Base-by-base conservation (phyloP, 2,113 vertebrate species). In the Columbina picui region DNA sequence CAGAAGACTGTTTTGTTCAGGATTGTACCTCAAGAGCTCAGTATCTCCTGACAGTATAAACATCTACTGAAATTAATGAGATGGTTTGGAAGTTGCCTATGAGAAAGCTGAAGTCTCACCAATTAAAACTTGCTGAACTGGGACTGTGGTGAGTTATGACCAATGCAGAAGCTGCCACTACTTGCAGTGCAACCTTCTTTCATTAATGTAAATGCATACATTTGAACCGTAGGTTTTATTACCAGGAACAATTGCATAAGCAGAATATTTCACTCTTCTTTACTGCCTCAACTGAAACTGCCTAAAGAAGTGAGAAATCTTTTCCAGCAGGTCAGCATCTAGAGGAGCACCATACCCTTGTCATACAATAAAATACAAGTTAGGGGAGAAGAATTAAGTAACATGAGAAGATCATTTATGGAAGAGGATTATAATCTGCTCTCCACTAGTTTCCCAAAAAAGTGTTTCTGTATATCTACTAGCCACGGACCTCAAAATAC, bases 111-210 rank as follows among this genome's bases (percentile, higher is more conserved):
- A 84, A 93, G 79, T 61, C 74, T 84, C 70, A 85, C 55, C 77
- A 83, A 96, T 85, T 94, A 93, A 91, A 95, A 95, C 84, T 63
- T 87, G 93, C 74, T 89, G 45, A 96, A 93, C 84, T 82, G 53
- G 78, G 94, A 83, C 74, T 80, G 87, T 55, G 84, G 84, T 91
- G 63, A 95, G 59, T 89, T 91, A 91, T 19, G 12, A 82, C 78
- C 95, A 87, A 32, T 67, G 63, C 8, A 6, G 84, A 90, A 94
- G 91, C 87, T 87, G 87, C 70, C 50, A 76, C 70, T 95, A 89
- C 87, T 91, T 93, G 91, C 75, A 83, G 73, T 45, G 61, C 71
- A 94, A 71, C 84, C 55, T 78, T 93, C 84, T 92, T 93, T 94
- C 84, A 85, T 93, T 87, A 91, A 73, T 36, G 32, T 34, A 68